Conservation (phyloP, 2,113 vertebrate genomes). For the Burhinus bistriatus region DNA sequence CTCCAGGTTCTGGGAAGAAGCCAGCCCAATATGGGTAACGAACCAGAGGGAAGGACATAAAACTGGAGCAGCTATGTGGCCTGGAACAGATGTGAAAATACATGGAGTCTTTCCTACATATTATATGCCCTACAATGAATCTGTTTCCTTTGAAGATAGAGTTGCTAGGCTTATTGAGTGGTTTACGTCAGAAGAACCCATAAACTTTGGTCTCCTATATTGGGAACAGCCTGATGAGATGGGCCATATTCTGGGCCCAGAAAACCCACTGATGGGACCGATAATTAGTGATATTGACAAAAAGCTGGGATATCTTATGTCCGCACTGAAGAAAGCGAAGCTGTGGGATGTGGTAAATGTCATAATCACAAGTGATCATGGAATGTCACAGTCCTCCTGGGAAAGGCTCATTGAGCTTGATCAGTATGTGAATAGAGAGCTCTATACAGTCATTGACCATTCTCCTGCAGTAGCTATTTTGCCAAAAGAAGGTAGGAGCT, state of each 20-base stretch:
- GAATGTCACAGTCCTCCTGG: conserved; percentile 84
- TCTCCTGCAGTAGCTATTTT: conserved; percentile 86
- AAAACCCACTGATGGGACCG: conserved; percentile 78
- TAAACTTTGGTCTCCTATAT: conserved; percentile 87
- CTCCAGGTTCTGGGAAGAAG: conserved; percentile 88
- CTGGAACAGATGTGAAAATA: conserved; percentile 88
- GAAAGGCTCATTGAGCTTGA: conserved; percentile 88
- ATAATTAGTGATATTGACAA: conserved; percentile 82
- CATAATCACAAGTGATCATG: conserved; percentile 91
- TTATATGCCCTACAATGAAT: conserved; percentile 84
- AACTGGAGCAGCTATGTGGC: conserved; percentile 91
- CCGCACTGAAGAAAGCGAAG: conserved; percentile 77
- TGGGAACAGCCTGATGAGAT: conserved; percentile 91
- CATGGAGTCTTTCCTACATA: conserved; percentile 76
- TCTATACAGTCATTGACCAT: conserved; percentile 83
- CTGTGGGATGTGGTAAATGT: conserved; percentile 83
- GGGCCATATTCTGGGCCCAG: conserved; percentile 84
- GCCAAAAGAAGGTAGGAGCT: conserved; percentile 83
- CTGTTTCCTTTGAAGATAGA: conserved; percentile 81
- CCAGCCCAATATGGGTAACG: conserved; percentile 86
- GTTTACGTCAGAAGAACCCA: conserved; percentile 80
- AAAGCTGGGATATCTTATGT: conserved; percentile 86
- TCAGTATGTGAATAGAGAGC: conserved; percentile 78
- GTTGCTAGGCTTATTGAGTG: conserved; percentile 82
- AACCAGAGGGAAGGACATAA: conserved; percentile 83